Percentiles rank a stretch among this genome's conserved stretches.
phyloP scores from a whole-genome alignment of 2,113 vertebrate genomes.

The Puntigrus tetrazona region DNA sequence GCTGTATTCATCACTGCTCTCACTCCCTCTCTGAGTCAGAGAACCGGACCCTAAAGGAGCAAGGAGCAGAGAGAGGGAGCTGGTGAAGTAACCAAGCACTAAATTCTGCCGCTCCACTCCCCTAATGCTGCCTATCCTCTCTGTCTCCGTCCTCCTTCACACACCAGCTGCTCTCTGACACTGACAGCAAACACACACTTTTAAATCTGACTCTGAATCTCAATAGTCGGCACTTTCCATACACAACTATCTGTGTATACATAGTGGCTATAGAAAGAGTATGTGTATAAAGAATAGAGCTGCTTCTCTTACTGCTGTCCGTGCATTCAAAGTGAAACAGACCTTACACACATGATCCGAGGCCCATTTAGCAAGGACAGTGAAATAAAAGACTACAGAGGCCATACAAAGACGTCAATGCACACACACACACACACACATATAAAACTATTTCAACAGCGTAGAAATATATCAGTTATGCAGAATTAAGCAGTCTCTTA shows the following conservation, averaged over 20 bases:
- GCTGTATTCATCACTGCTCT: constrained; percentile 45
- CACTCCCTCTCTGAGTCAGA: neutral
- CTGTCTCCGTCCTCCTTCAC: constrained; percentile 52
- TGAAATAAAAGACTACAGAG: neutral
- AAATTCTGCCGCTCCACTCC: constrained; percentile 45
- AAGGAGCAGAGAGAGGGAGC: constrained; percentile 5
- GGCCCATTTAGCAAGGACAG: neutral
- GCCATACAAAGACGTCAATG: neutral
- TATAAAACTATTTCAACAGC: neutral
- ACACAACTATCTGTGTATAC: neutral
- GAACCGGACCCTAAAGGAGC: neutral
- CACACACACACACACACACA: neutral
- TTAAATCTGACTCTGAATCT: neutral
- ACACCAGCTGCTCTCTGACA: constrained; percentile 36
- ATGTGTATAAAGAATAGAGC: neutral
- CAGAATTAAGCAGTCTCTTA: neutral
- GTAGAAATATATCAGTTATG: neutral
- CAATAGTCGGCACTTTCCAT: neutral
- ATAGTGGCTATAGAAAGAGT: neutral
- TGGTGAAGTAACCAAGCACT: constrained; percentile 54
- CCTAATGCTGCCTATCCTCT: constrained; percentile 47
- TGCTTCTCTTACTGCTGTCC: neutral
- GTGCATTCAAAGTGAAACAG: neutral
- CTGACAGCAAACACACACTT: constrained; percentile 4
- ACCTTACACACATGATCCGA: neutral